Percentiles rank a stretch among this genome's conserved stretches.
Conservation (phyloP, 2,113 vertebrate species). For the Panthera leo region DNA sequence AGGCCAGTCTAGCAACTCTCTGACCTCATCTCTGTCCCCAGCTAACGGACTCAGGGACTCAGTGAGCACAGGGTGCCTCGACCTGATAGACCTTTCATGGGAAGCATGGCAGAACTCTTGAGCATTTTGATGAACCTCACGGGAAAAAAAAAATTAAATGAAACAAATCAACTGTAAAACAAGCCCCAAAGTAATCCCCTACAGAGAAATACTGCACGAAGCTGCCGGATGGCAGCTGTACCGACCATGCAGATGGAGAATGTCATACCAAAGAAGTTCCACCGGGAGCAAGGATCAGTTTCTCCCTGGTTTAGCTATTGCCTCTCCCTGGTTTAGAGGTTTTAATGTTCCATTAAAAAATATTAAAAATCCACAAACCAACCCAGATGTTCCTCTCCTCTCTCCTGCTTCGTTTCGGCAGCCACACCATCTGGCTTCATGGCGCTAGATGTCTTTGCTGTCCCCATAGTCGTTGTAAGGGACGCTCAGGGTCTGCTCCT, state of each 20-base stretch:
- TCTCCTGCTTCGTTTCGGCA: background rate
- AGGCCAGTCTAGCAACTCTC: background rate
- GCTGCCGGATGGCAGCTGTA: constrained; percentile 72
- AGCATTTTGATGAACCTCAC: constrained; percentile 67
- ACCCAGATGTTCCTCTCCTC: constrained; percentile 5
- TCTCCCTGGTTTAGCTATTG: constrained; percentile 40
- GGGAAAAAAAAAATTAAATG: constrained; percentile 50
- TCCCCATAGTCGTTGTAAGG: constrained; percentile 98
- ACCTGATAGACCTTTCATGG: background rate
- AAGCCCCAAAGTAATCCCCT: constrained; percentile 19
- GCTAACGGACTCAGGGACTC: background rate
- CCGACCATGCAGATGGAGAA: constrained; percentile 68
- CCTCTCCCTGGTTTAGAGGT: constrained; percentile 57
- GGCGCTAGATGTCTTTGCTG: constrained; percentile 91
- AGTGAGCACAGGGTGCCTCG: background rate
- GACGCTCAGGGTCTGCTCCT: constrained; percentile 94
- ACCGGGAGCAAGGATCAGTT: constrained; percentile 31
- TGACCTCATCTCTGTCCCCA: background rate
- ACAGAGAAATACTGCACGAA: constrained; percentile 59
- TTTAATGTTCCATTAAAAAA: constrained; percentile 72
- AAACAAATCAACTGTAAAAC: constrained; percentile 75
- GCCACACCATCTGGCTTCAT: background rate
- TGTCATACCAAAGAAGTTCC: constrained; percentile 66
- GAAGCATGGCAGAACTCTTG: background rate
- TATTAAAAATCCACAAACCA: constrained; percentile 59